Evolutionary conservation across 2,888 invertebrate genomes (phyloP).

Genomic region (Gisinianus flammeolus): DNA sequence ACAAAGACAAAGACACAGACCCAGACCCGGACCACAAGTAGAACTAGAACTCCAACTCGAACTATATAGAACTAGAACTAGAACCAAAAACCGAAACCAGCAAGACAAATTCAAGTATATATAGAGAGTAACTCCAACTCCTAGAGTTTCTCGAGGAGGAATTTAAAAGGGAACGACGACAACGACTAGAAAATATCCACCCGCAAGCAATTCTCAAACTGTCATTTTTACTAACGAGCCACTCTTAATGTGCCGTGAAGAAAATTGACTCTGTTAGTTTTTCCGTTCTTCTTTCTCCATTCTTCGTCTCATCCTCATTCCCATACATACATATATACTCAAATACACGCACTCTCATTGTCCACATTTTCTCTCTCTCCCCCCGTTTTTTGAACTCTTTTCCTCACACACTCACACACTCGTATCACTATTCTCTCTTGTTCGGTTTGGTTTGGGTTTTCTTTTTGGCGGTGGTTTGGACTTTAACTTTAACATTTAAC

Average conservation of each 20-base stretch:
- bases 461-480: neutral
- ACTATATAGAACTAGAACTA: no score
- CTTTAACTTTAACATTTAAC: neutral
- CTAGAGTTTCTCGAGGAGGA: no score
- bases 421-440: no score
- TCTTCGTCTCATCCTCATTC: neutral
- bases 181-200: constrained; percentile 36
- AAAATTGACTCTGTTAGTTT: constrained; percentile 37
- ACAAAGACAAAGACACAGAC: neutral
- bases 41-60: no score
- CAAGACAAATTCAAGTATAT: no score
- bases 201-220: constrained; percentile 36
- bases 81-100: no score
- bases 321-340: neutral
- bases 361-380: neutral
- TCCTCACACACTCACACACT: no score
- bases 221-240: constrained; percentile 35
- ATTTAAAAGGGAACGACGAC: neutral
- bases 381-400: neutral
- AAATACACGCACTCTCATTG: neutral
- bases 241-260: constrained; percentile 39
- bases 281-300: neutral
- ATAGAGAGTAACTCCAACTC: no score
- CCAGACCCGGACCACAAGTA: neutral
- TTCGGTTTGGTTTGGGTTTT: neutral